Base-by-base conservation (phyloP, 1,140 invertebrate genomes). In the Adoxophyes honmai region DNA sequence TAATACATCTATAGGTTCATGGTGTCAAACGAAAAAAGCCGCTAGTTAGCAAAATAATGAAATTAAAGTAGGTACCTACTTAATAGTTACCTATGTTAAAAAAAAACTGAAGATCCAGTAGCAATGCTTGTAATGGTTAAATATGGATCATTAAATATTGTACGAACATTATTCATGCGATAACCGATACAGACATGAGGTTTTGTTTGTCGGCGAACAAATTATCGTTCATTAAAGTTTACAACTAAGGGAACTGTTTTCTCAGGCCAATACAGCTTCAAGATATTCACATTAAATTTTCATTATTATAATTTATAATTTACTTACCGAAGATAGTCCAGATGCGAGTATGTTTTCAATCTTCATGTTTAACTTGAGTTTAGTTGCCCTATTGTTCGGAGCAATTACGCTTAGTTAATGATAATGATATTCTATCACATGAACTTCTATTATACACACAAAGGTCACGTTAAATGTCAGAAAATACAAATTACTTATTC, bases 161-260 rank as follows among this genome's bases (percentile, higher is more conserved):
- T 21, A 33, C 18, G 21, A 48, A 7, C 11, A 4, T 11, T 18
- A 28, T 48, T 48, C 42, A 48, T 48, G 10, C 16, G 42, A 48
- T 48, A n/a, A n/a, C 11, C 18, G 16, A 33, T 10, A 18, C 10
- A 21, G 11, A 21, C 42, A 18, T 5, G 39, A 44, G 21, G 21
- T 3, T 48, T 11, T 18, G 21, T 21, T 48, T 48, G 16, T 21
- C 42, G 42, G 16, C 16, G 11, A n/a, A 8, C 42, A 48, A 44
- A 18, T 44, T 14, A 48, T 48, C 21, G 16, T 48, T 48, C 42
- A 48, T 48, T 48, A 28, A 48, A 48, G 21, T 28, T 28, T 48
- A 7, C 7, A 39, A 44, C 42, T 48, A 48, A 48, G 28, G 42
- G 42, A 48, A 33, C 18, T 11, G n/a, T 9, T 36, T 36, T 11